These are phyloP conservation scores for Desmophyllum pertusum DNA, from an alignment of 92 coral and sea anemone genomes.

Conservation along the genomic window DNA sequence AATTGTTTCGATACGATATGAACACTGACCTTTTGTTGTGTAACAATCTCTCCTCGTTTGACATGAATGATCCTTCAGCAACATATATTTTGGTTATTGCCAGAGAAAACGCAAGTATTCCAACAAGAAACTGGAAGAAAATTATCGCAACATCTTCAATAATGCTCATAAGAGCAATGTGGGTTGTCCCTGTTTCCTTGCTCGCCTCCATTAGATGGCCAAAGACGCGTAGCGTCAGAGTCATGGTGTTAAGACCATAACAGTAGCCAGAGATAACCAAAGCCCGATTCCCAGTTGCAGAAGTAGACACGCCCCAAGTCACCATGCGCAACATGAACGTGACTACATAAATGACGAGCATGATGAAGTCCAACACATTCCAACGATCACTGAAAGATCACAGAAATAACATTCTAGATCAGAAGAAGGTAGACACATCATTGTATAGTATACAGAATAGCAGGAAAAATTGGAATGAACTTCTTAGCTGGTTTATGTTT, in stretches of 20 bases:
- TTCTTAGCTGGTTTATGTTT: no score
- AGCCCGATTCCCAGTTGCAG: constrained; percentile 34
- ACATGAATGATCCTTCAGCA: constrained; percentile 45
- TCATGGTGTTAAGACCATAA: constrained; percentile 50
- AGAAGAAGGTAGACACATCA: background rate
- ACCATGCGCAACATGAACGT: constrained; percentile 43
- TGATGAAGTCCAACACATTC: constrained; percentile 45
- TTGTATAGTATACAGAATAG: background rate
- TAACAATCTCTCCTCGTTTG: constrained; percentile 15
- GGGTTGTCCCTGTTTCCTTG: constrained; percentile 41
- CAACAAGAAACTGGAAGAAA: constrained; percentile 43
- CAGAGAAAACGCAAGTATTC: constrained; percentile 47
- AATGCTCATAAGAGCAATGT: constrained; percentile 51
- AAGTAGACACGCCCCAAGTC: constrained; percentile 36
- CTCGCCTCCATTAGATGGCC: constrained; percentile 58
- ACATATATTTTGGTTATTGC: constrained; percentile 51
- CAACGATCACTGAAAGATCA: constrained; percentile 51
- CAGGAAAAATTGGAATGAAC: no score
- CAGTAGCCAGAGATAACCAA: constrained; percentile 52
- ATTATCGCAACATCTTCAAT: constrained; percentile 50
- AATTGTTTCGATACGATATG: no score
- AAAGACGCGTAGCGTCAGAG: constrained; percentile 50
- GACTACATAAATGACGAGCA: constrained; percentile 30
- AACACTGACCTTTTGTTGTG: constrained; percentile 20
- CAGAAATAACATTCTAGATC: background rate